Evolutionary conservation across 2,113 vertebrate species (phyloP).

Genomic region (Phoenicopterus ruber): DNA sequence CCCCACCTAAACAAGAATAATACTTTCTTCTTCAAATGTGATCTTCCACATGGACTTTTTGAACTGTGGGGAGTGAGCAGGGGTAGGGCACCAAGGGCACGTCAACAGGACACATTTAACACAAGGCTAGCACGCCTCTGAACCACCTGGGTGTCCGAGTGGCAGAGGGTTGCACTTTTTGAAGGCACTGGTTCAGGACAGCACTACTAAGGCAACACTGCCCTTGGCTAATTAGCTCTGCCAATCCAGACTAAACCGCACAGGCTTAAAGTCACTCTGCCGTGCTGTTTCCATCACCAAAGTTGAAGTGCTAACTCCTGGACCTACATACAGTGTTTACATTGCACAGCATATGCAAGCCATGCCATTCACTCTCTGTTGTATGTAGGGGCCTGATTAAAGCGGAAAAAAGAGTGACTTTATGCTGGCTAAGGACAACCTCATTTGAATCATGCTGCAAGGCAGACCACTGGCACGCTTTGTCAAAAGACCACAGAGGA

Average conservation of each 20-base stretch:
- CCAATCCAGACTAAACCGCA: not conserved
- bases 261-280: not conserved
- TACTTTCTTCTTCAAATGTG: not conserved
- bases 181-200: not conserved
- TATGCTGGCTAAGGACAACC: not conserved
- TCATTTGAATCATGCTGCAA: not conserved
- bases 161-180: not conserved
- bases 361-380: not conserved
- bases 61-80: not conserved
- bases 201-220: not conserved
- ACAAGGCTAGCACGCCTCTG: not conserved
- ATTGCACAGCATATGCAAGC: not conserved
- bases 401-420: not conserved
- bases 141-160: not conserved
- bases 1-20: not conserved
- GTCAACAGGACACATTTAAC: not conserved
- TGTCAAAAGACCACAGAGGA: not conserved
- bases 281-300: not conserved
- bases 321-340: not conserved
- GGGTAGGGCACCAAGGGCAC: not conserved
- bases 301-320: not conserved
- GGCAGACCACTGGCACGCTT: not conserved
- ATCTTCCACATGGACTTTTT: not conserved
- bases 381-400: not conserved
- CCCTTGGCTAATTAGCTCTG: not conserved